A percentile compares a stretch with the other conserved stretches of the same genome.
phyloP scores from a whole-genome alignment of 2,113 vertebrate genomes.

The Cettia cetti region DNA sequence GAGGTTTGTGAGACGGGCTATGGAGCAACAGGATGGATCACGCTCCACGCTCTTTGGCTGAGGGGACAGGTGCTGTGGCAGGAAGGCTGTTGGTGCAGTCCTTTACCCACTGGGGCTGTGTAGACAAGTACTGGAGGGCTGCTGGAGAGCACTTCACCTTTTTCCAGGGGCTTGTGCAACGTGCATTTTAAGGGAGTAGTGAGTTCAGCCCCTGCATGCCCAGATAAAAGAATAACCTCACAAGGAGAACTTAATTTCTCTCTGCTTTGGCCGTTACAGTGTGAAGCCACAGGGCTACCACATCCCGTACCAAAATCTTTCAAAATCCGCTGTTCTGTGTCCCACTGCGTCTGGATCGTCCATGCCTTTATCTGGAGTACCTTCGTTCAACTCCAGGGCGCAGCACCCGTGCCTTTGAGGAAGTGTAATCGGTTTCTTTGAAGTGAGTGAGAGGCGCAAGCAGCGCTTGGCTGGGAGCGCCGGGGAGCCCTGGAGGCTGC shows the following conservation, averaged over 20 bases:
- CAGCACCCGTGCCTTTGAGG: not conserved
- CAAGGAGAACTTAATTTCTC: not conserved
- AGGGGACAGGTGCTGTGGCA: not conserved
- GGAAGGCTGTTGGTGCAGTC: not conserved
- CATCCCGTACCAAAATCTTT: rapidly evolving
- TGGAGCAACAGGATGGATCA: not conserved
- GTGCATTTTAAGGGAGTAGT: not conserved
- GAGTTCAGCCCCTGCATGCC: not conserved
- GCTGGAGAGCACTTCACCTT: rapidly evolving
- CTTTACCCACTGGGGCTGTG: not conserved
- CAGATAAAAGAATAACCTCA: not conserved
- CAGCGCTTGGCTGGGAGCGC: not conserved
- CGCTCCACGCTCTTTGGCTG: not conserved
- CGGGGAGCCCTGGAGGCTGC: rapidly evolving
- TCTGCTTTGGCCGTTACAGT: rapidly evolving
- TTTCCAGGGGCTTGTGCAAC: not conserved
- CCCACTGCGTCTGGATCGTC: not conserved
- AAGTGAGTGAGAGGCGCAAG: not conserved
- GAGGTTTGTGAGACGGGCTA: rapidly evolving
- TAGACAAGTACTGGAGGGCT: rapidly evolving
- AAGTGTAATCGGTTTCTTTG: not conserved
- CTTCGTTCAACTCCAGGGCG: not conserved
- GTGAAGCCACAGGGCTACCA: not conserved
- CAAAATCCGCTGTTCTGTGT: not conserved
- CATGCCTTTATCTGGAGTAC: not conserved